Percentiles rank a stretch among this genome's conserved stretches.
Evolutionary conservation across 2,113 vertebrate genomes (phyloP).

Genomic region (Falco punctatus): DNA sequence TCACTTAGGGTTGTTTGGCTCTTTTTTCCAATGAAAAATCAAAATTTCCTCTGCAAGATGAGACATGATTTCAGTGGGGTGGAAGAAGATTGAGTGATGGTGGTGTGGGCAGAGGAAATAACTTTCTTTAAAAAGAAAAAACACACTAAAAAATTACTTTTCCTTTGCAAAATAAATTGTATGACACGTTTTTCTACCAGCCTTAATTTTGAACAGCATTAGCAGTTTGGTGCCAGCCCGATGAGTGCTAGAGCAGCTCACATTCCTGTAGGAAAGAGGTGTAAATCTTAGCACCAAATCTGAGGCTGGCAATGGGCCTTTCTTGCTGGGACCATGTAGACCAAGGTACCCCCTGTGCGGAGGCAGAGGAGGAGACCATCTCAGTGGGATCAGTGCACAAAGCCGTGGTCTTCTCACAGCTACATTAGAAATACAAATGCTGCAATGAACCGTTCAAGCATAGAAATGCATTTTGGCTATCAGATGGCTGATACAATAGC

Average conservation of each 20-base stretch:
- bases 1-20: neutral
- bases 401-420: neutral
- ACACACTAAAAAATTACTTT: neutral
- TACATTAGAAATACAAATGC: neutral
- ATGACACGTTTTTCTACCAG: neutral
- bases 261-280: neutral
- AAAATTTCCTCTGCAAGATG: slow-evolving; percentile 28
- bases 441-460: neutral
- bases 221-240: neutral
- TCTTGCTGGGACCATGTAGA: neutral
- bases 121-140: neutral
- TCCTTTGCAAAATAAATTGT: neutral
- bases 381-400: neutral
- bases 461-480: neutral
- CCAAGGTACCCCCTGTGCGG: accelerated
- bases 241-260: neutral
- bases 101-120: neutral
- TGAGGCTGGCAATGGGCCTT: neutral
- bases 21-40: neutral
- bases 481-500: neutral
- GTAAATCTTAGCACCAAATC: neutral
- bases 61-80: neutral
- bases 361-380: neutral
- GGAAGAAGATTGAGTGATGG: neutral
- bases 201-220: neutral